Base-by-base conservation (phyloP, 1,140 invertebrate species). In the Aleiodes sp. region DNA sequence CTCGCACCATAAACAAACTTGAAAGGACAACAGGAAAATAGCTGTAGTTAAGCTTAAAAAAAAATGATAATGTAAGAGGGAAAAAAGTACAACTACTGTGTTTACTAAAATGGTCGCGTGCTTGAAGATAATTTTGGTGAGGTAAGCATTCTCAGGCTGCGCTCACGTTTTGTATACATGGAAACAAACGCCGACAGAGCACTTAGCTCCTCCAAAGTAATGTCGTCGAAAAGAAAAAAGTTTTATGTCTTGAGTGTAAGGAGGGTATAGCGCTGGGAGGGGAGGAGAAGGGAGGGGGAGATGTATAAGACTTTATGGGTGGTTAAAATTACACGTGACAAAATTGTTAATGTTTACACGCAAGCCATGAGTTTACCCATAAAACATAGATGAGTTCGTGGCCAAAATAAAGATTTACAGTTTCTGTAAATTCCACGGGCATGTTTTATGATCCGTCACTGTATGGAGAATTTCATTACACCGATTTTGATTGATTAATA, bases 261-360 rank as follows among this genome's bases (percentile, higher is more conserved):
- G n/a, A n/a, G n/a, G n/a, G n/a, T n/a, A n/a, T n/a, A n/a, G n/a
- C n/a, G n/a, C 21, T 59, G 24, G 56, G 7, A 7, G 4, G 26
- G 3, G n/a, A 9, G 4, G 24, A 12, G 12, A 31, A 26, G 28
- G 7, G 3, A 10, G 8, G 28, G n/a, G 1, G 6, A 8, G 24
- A n/a, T 59, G 46, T 1, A 52, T 24, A 1, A 16, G 26, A 52
- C 1, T 59, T 59, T 59, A 59, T 59, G 56, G 28, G 10, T n/a
- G 26, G 56, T 59, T 59, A 59, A 59, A 59, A 59, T 59, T 59
- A 59, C 56, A 59, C 56, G 56, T 59, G 56, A 59, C 56, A 59
- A 59, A 59, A 59, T 31, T 59, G 56, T 59, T 59, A 29, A 59
- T 59, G 26, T 59, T 59, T 16, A 59, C 14, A 10, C 28, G 24